Evolutionary conservation across 2,888 invertebrate genomes (phyloP).

Genomic region (Drosophila seclusa): DNA sequence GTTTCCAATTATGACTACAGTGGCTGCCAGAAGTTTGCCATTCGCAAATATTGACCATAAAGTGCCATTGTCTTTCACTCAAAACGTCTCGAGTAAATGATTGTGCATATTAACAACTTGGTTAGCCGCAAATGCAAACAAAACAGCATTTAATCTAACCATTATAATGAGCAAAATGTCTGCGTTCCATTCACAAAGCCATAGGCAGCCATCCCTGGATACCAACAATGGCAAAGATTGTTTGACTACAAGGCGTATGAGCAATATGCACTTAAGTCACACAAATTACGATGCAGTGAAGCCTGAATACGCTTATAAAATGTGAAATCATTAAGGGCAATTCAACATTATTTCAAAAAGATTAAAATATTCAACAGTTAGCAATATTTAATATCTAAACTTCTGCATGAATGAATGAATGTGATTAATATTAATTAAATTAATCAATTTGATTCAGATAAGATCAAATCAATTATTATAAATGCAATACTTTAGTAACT

Average conservation of each 20-base stretch:
- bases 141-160: constrained; percentile 75
- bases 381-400: not conserved
- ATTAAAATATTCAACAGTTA: not conserved
- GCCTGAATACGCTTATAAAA: constrained; percentile 1
- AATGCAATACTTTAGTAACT: too few relatives aligned
- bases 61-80: constrained; percentile 36
- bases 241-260: constrained; percentile 46
- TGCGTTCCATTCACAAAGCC: constrained; percentile 33
- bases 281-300: not conserved
- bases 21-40: constrained; percentile 34
- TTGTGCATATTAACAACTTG: constrained; percentile 66
- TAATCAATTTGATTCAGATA: not conserved
- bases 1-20: constrained; percentile 31
- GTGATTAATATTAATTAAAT: not conserved
- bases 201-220: not conserved
- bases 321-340: accelerated
- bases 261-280: constrained; percentile 23
- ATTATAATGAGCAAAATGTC: constrained; percentile 60
- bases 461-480: too few relatives aligned
- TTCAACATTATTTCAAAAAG: not conserved
- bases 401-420: not conserved
- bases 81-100: constrained; percentile 49
- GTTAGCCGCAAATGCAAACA: constrained; percentile 75
- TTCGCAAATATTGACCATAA: constrained; percentile 52
- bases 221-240: constrained; percentile 23